These are phyloP conservation scores for Herpetotheres cachinnans DNA, from an alignment of 2,113 vertebrate species.

Conservation along the genomic window DNA sequence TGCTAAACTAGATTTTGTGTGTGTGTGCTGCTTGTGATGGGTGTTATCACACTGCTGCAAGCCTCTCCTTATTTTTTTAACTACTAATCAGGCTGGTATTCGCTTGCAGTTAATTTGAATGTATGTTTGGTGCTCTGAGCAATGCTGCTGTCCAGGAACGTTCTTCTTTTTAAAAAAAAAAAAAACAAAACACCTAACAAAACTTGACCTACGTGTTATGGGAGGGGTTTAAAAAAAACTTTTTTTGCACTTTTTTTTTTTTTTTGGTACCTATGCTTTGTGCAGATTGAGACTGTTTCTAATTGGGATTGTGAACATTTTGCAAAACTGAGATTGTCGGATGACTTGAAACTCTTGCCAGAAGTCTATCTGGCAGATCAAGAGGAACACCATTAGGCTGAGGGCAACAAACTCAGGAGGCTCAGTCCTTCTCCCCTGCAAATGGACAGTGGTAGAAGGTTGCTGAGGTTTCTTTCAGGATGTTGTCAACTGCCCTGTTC, in stretches of 20 bases:
- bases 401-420: background rate
- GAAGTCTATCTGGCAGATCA: background rate
- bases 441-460: background rate
- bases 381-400: background rate
- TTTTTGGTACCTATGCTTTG: background rate
- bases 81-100: background rate
- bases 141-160: background rate
- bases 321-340: background rate
- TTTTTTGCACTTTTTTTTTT: no score
- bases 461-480: background rate
- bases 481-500: background rate
- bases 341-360: background rate
- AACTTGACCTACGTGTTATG: accelerated
- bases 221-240: background rate
- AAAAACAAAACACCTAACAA: background rate
- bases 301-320: background rate
- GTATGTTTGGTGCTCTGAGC: background rate
- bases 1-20: background rate
- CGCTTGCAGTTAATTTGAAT: background rate
- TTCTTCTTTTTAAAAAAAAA: background rate
- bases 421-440: background rate
- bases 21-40: background rate
- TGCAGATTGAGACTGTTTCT: background rate
- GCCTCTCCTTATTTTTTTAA: background rate
- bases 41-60: background rate